phyloP scores from a whole-genome alignment of 2,888 invertebrate species.

The Calliphora vomitoria region DNA sequence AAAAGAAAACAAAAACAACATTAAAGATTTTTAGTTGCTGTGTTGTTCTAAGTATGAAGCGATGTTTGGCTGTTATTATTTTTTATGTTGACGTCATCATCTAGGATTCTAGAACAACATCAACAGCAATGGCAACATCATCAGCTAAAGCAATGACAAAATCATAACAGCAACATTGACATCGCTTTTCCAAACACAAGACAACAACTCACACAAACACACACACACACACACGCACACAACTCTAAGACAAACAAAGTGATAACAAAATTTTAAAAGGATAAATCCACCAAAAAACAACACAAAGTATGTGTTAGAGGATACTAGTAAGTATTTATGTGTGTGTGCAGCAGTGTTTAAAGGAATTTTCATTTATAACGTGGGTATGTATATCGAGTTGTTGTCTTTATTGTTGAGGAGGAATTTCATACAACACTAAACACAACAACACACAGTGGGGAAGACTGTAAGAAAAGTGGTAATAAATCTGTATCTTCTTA shows the following conservation, averaged over 20 bases:
- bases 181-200: conserved; percentile 41
- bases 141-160: neutral
- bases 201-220: neutral
- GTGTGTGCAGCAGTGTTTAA: conserved; percentile 5
- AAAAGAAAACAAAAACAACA: neutral
- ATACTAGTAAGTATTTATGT: neutral
- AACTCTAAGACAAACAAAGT: conserved; percentile 64
- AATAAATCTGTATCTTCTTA: no score
- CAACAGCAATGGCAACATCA: conserved; percentile 9
- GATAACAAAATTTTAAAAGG: conserved; percentile 67
- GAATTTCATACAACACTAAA: no score
- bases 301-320: neutral
- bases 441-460: no score
- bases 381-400: conserved; percentile 5
- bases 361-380: conserved; percentile 51
- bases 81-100: conserved; percentile 52
- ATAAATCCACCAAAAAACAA: conserved; percentile 46
- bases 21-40: neutral
- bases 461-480: neutral
- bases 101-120: neutral
- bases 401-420: neutral
- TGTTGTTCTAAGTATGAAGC: neutral
- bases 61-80: neutral
- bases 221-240: no score
- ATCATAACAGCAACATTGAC: conserved; percentile 57